These are phyloP conservation scores for Lithobates pipiens DNA, from an alignment of 2,797 vertebrate genomes.

Conservation along the genomic window DNA sequence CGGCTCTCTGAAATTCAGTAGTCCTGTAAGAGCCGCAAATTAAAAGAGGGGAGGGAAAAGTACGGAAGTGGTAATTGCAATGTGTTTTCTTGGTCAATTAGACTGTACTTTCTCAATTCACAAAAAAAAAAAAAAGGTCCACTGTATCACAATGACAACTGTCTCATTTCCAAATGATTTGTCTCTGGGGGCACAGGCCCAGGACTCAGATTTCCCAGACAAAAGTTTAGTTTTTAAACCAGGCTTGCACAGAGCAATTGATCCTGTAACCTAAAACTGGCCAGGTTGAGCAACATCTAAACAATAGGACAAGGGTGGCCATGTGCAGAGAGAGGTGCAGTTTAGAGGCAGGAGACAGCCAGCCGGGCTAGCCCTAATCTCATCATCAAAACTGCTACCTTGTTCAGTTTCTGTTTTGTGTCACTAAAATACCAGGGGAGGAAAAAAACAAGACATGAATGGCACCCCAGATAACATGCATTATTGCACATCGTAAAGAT, in stretches of 20 bases:
- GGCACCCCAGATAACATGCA: conserved; percentile 51
- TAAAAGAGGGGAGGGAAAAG: conserved; percentile 21
- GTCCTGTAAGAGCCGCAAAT: conserved; percentile 29
- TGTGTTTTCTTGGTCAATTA: conserved; percentile 59
- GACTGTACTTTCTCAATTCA: conserved; percentile 66
- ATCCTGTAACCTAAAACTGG: conserved; percentile 91
- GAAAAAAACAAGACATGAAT: conserved; percentile 43
- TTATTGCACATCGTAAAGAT: conserved; percentile 44
- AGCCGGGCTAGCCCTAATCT: conserved; percentile 96
- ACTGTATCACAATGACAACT: conserved; percentile 63
- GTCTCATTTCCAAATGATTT: conserved; percentile 78
- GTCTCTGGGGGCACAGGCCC: conserved; percentile 88
- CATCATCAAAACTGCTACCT: conserved; percentile 86
- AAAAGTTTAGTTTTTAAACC: conserved; percentile 85
- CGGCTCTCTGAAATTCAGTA: conserved; percentile 41
- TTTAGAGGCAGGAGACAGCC: conserved; percentile 89
- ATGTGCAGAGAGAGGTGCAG: conserved; percentile 63
- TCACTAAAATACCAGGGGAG: conserved; percentile 70
- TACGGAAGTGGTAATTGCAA: conserved; percentile 55
- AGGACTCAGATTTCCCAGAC: conserved; percentile 90
- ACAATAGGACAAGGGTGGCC: conserved; percentile 86
- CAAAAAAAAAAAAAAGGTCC: not conserved
- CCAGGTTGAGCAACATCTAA: conserved; percentile 94
- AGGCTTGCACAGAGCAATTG: conserved; percentile 96
- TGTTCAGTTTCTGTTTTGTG: conserved; percentile 83